Base-by-base conservation (phyloP, 2,888 invertebrate species). In the Xestia sexstrigata region DNA sequence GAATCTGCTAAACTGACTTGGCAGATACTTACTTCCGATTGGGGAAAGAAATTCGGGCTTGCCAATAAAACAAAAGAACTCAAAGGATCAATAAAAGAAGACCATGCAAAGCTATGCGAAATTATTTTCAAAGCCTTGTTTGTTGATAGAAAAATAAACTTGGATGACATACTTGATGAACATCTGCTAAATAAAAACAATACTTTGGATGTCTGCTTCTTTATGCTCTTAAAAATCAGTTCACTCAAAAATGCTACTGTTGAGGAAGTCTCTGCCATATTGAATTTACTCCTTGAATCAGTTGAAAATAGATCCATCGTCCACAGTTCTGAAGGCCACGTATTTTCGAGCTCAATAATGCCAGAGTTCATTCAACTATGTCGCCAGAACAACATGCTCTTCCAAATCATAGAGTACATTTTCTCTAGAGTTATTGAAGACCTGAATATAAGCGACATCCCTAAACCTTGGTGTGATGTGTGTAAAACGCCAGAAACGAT, bases 391-490 rank as follows among this genome's bases (percentile, higher is more conserved):
- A 94, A 94, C 82, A 96, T 98, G 82, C 94, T 97, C 0, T 94
- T 97, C 84, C 96, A 97, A 91, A 94, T 97, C 1, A 97, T 97
- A 88, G 95, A 97, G 60, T 95, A 97, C 83, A 97, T 97, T 78
- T 92, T 98, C 70, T 89, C 92, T 2, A 95, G 94, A 70, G 92
- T 98, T 1, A 96, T 97, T 70, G 91, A 93, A 55, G 96, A 97
- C 81, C 96, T 97, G 71, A 91, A 95, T 81, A 93, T 96, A 30
- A 90, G 91, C 0, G 83, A 91, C 39, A 92, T 97, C 20, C 83
- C 94, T 45, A 95, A 95, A 84, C 94, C 95, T 39, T 95, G 95
- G 94, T 94, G 95, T 80, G 95, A 97, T 90, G 93, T 97, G 65
- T 94, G 93, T 67, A 91, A 93, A 72, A 91, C 91, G n/a, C 84